phyloP scores from a whole-genome alignment of 1,140 invertebrate genomes.

The Drosophila jambulina region DNA sequence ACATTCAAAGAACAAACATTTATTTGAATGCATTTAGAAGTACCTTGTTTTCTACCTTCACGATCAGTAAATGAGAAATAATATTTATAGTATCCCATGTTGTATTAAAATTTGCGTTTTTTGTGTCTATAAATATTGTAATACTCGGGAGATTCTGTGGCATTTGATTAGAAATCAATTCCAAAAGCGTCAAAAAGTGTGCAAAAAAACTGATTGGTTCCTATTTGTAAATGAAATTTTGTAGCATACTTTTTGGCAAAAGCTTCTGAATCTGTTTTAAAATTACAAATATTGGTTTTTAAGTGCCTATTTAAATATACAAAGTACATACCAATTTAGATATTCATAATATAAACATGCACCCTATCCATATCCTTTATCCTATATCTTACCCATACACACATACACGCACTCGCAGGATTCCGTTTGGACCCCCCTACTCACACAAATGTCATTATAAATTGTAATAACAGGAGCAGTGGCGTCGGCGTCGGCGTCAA shows the following conservation, averaged over 20 bases:
- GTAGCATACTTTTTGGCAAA: not conserved
- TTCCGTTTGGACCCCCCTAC: constrained; percentile 36
- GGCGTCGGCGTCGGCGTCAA: constrained; percentile 44
- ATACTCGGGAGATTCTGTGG: too few relatives aligned
- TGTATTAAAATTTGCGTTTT: too few relatives aligned
- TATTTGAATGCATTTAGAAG: not conserved
- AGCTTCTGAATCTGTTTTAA: not conserved
- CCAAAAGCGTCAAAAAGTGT: not conserved
- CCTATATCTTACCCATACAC: constrained; percentile 52
- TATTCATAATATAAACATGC: constrained; percentile 79
- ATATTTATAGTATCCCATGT: too few relatives aligned
- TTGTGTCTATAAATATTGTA: too few relatives aligned
- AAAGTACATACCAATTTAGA: constrained; percentile 42
- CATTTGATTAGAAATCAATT: not conserved
- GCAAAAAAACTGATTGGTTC: not conserved
- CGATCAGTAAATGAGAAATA: not conserved
- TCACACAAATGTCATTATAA: constrained; percentile 81
- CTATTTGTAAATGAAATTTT: not conserved
- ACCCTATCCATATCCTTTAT: constrained; percentile 69
- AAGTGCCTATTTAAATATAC: constrained; percentile 13
- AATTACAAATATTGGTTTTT: constrained; percentile 2
- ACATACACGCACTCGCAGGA: constrained; percentile 31
- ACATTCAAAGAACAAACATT: too few relatives aligned
- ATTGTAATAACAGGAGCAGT: constrained; percentile 81
- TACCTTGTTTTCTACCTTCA: not conserved